phyloP scores from a whole-genome alignment of 2,113 vertebrate species.

The Arenaria interpres region DNA sequence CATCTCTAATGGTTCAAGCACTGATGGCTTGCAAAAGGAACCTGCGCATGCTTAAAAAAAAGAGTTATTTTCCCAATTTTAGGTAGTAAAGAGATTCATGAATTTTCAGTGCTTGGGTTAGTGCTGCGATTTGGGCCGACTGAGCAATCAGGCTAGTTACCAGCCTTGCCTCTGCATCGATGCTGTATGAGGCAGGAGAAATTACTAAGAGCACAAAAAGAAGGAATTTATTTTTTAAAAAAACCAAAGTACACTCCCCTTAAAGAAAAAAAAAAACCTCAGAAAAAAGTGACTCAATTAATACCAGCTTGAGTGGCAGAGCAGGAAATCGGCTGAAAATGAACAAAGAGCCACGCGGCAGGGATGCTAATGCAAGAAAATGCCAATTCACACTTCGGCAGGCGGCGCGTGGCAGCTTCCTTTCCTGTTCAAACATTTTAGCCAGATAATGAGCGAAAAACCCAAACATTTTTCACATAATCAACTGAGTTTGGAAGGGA shows the following conservation, averaged over 20 bases:
- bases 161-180: not conserved
- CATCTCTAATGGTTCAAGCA: not conserved
- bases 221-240: not conserved
- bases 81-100: not conserved
- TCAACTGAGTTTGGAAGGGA: not conserved
- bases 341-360: not conserved
- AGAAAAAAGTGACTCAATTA: not conserved
- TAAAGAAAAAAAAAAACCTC: not conserved
- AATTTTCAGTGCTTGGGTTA: not conserved
- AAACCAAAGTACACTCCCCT: not conserved
- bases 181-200: not conserved
- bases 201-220: not conserved
- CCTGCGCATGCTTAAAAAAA: not conserved
- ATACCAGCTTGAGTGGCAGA: conserved; percentile 37
- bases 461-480: not conserved
- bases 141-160: not conserved
- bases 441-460: conserved; percentile 36
- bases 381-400: conserved; percentile 31
- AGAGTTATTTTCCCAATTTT: not conserved
- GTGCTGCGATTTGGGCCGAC: not conserved
- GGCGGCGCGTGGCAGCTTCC: not conserved
- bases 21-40: not conserved
- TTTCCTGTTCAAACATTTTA: conserved; percentile 38
- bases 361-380: conserved; percentile 30
- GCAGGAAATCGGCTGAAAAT: conserved; percentile 2